Evolutionary conservation across 2,797 vertebrate species (phyloP), one percentile per base, ranked within the genome.

Genomic region (Huso huso): DNA sequence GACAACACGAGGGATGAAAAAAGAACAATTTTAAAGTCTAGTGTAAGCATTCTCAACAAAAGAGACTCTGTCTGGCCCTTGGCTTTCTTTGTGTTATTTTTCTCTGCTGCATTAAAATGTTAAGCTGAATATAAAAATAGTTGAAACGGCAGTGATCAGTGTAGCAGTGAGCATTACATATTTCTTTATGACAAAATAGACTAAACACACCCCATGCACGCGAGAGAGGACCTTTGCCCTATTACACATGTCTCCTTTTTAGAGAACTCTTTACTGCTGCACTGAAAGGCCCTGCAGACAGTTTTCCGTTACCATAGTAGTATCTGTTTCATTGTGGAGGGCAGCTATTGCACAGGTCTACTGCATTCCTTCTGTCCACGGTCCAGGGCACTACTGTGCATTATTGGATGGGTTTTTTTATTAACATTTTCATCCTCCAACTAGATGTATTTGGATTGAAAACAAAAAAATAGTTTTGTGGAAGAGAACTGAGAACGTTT

Each of bases 161-260:
- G 23, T 37, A 37, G 23, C 23, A 77, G 76, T 77, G 80, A 82
- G 79, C 64, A 71, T 1, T 83, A 74, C 81, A 77, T 84, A 88
- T 90, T 90, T 87, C 74, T 77, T 76, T 83, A 77, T 85, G 77
- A 87, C 85, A 80, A 77, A 82, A 86, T 81, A 89, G 82, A 88
- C 84, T 89, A 87, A 89, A 86, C 85, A 87, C 75, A 80, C 79
- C 74, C 77, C 69, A 67, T 73, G 67, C 72, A 77, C 68, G 72
- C 72, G 77, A 81, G 68, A 59, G 66, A 68, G 76, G 62, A 82
- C 75, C 76, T 82, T 70, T 70, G 66, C 66, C 75, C 74, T 68
- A 63, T 69, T 76, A 73, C 61, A 75, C 61, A 5, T 68, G 77
- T 74, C 73, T 78, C 71, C 65, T 48, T 73, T 67, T 66, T 12